These are phyloP conservation scores for Drosophila ercepeae DNA, from an alignment of 1,140 invertebrate species.

Conservation along the genomic window DNA sequence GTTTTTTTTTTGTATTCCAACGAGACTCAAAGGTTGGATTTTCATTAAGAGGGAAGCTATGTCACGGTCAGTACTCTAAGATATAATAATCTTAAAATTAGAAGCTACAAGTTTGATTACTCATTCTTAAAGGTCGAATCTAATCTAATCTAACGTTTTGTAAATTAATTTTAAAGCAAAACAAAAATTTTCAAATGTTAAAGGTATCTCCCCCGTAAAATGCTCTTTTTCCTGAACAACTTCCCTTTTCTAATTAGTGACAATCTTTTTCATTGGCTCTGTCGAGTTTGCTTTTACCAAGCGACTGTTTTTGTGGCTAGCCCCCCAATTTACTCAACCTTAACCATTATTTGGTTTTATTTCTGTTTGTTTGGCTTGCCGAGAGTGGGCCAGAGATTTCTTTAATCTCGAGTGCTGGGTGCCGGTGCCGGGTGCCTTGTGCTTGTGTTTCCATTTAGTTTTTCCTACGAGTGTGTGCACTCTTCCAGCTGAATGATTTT, in stretches of 20 bases:
- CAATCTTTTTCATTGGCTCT: constrained; percentile 33
- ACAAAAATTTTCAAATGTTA: no score
- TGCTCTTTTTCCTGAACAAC: neutral
- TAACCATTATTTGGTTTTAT: constrained; percentile 57
- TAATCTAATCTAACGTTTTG: no score
- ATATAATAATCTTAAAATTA: no score
- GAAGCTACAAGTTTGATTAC: no score
- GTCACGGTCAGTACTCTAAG: no score
- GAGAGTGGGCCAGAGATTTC: constrained; percentile 31
- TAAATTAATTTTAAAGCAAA: no score
- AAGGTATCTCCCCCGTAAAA: no score
- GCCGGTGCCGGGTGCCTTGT: no score
- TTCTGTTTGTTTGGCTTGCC: constrained; percentile 37
- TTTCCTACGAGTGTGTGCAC: constrained; percentile 52
- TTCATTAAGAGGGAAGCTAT: no score
- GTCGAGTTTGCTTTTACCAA: constrained; percentile 38
- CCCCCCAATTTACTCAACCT: constrained; percentile 50
- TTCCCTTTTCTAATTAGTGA: constrained; percentile 65
- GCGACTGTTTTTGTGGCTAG: constrained; percentile 25
- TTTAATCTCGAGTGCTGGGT: constrained; percentile 46
- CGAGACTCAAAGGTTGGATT: neutral
- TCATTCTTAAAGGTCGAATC: no score
- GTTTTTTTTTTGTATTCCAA: neutral
- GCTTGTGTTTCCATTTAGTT: constrained; percentile 18
- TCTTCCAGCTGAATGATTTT: constrained; percentile 80